Evolutionary conservation across 2,888 invertebrate genomes (phyloP).

Genomic region (Osedax frankpressi): DNA sequence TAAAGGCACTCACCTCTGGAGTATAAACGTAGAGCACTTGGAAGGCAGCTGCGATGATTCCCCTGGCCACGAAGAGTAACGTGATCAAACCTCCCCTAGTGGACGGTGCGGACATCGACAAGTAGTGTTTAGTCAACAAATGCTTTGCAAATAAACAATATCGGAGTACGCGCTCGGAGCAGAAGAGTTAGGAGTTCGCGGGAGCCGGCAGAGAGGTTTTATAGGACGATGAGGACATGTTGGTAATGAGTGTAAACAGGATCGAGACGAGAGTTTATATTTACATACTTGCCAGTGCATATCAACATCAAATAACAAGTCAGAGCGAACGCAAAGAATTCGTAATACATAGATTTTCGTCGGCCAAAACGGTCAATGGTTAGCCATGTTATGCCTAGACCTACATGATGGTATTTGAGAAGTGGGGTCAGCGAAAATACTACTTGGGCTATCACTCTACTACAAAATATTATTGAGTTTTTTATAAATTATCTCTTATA

Average conservation of each 20-base stretch:
- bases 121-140: too few relatives aligned
- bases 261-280: slow-evolving; percentile 45
- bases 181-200: too few relatives aligned
- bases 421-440: neutral
- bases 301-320: neutral
- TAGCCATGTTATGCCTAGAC: slow-evolving; percentile 1
- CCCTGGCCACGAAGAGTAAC: slow-evolving; percentile 71
- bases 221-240: too few relatives aligned
- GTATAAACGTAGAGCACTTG: slow-evolving; percentile 90
- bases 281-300: slow-evolving; percentile 26
- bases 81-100: slow-evolving; percentile 51
- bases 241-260: too few relatives aligned
- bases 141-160: too few relatives aligned
- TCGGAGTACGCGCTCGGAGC: too few relatives aligned
- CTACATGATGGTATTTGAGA: too few relatives aligned
- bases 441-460: too few relatives aligned
- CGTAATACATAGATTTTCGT: neutral
- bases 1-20: slow-evolving; percentile 56
- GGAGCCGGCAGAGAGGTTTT: too few relatives aligned
- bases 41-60: slow-evolving; percentile 79
- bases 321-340: neutral
- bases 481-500: too few relatives aligned
- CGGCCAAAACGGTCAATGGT: slow-evolving; percentile 1
- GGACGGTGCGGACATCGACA: too few relatives aligned
- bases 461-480: too few relatives aligned